phyloP scores from a whole-genome alignment of 2,113 vertebrate genomes.

The Xiphophorus couchianus region DNA sequence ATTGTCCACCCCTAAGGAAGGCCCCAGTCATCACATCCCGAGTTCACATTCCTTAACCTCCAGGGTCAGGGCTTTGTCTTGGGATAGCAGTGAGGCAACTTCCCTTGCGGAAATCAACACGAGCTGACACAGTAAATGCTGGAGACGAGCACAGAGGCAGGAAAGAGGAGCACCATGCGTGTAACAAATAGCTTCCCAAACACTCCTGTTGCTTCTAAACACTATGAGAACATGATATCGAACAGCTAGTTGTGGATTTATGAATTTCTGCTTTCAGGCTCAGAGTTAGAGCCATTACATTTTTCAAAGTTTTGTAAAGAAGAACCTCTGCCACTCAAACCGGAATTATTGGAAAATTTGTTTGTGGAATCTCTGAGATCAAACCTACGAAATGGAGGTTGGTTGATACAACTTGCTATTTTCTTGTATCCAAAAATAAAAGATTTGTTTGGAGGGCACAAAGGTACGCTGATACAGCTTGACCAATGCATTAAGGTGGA shows the following conservation, averaged over 20 bases:
- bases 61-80: constrained; percentile 79
- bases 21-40: constrained; percentile 67
- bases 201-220: not conserved
- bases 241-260: not conserved
- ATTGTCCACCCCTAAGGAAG: constrained; percentile 64
- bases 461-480: too few relatives aligned
- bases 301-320: not conserved
- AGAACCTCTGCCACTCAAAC: not conserved
- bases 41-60: constrained; percentile 82
- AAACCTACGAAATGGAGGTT: too few relatives aligned
- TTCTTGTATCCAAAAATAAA: not conserved
- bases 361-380: too few relatives aligned
- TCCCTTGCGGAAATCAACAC: constrained; percentile 77
- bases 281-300: not conserved
- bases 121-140: constrained; percentile 63
- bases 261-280: not conserved
- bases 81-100: constrained; percentile 74
- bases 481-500: too few relatives aligned
- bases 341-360: not conserved
- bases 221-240: not conserved
- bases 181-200: constrained; percentile 28
- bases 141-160: constrained; percentile 62
- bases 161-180: constrained; percentile 52
- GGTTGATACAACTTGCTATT: too few relatives aligned
- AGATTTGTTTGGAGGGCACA: not conserved